phyloP scores from a whole-genome alignment of 2,888 invertebrate species.

The Labia minor region DNA sequence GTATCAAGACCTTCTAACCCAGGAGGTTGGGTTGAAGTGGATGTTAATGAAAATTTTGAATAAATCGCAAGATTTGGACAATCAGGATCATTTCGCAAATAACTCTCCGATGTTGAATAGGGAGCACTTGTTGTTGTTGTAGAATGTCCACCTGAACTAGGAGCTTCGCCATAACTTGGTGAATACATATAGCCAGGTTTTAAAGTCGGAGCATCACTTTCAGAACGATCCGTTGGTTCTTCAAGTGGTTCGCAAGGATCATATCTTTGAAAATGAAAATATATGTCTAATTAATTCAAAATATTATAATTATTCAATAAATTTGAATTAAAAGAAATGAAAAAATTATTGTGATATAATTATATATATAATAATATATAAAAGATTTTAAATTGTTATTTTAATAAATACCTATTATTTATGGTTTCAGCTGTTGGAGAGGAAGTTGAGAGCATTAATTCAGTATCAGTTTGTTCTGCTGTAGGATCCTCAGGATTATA shows the following conservation, averaged over 20 bases:
- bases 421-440: not conserved
- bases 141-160: not conserved
- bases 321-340: no score
- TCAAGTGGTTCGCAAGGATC: not conserved
- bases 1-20: constrained; percentile 54
- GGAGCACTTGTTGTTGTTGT: not conserved
- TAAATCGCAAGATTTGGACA: constrained; percentile 1
- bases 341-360: no score
- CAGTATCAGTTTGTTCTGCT: not conserved
- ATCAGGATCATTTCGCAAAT: not conserved
- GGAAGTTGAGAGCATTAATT: not conserved
- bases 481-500: not conserved
- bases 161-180: not conserved
- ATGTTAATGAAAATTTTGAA: not conserved
- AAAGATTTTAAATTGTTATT: no score
- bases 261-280: not conserved
- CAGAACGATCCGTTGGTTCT: not conserved
- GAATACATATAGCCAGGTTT: constrained; percentile 8
- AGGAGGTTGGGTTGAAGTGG: constrained; percentile 18
- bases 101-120: not conserved
- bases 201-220: not conserved
- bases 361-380: no score
- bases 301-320: no score
- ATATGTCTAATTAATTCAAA: no score
- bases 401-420: not conserved